These are phyloP conservation scores for Reinhardtius hippoglossoides DNA, from an alignment of 2,113 vertebrate species.

Conservation along the genomic window DNA sequence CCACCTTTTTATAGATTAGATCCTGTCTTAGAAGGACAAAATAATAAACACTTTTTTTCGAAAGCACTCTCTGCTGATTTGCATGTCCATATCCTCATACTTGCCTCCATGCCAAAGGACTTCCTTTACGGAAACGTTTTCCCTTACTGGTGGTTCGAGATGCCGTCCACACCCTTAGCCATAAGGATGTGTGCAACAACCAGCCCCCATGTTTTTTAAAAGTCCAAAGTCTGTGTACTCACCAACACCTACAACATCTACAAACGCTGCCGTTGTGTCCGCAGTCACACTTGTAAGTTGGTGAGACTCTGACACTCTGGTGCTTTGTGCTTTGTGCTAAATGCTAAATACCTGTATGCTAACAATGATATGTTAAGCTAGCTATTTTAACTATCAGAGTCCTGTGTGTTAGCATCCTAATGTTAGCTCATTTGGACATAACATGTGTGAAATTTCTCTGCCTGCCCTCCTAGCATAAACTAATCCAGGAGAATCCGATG, in stretches of 20 bases:
- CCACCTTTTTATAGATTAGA: constrained; percentile 36
- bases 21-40: constrained; percentile 48
- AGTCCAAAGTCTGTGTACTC: neutral
- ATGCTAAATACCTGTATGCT: too few species aligned
- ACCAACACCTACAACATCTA: neutral
- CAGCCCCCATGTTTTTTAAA: constrained; percentile 18
- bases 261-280: neutral
- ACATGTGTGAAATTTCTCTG: too few species aligned
- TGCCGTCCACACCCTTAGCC: constrained; percentile 53
- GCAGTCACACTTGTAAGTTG: neutral
- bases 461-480: too few species aligned
- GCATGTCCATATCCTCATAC: constrained; percentile 42
- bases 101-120: constrained; percentile 44
- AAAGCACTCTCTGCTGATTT: constrained; percentile 57
- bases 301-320: neutral
- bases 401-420: too few species aligned
- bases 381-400: too few species aligned
- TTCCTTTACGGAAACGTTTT: constrained; percentile 64
- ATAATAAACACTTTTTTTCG: constrained; percentile 42
- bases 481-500: too few species aligned
- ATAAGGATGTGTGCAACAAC: constrained; percentile 54
- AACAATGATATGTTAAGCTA: too few species aligned
- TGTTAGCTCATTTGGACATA: too few species aligned
- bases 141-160: constrained; percentile 54
- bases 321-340: too few species aligned